Percentiles rank a stretch among this genome's conserved stretches.
Evolutionary conservation across 2,888 invertebrate genomes (phyloP).

Genomic region (Reticulitermes lucifugus): DNA sequence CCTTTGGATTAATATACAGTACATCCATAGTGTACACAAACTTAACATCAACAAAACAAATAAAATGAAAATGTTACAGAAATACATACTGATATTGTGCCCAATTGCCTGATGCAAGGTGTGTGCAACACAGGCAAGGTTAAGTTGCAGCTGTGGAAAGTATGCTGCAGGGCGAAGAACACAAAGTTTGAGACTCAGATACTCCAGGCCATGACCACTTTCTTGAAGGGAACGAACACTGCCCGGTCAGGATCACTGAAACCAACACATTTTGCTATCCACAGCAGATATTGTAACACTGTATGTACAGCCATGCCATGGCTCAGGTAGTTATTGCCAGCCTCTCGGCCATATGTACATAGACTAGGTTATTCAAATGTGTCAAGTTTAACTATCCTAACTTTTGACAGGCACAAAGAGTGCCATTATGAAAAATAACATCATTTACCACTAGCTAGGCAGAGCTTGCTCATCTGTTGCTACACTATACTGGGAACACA

Average conservation of each 20-base stretch:
- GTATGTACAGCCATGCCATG: too few species aligned
- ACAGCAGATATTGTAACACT: too few species aligned
- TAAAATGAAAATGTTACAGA: not conserved
- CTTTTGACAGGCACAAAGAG: too few species aligned
- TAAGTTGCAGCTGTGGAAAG: not conserved
- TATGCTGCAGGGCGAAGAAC: too few species aligned
- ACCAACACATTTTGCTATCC: slow-evolving; percentile 50
- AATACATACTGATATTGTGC: slow-evolving; percentile 1
- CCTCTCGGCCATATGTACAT: too few species aligned
- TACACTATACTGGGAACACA: too few species aligned
- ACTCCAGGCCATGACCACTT: slow-evolving; percentile 84
- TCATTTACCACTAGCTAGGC: too few species aligned
- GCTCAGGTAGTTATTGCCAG: too few species aligned
- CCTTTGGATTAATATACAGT: slow-evolving; percentile 13
- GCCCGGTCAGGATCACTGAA: slow-evolving; percentile 74
- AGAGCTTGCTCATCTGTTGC: too few species aligned
- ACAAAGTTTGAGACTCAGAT: slow-evolving; percentile 27
- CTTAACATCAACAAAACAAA: slow-evolving; percentile 16
- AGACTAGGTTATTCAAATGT: too few species aligned
- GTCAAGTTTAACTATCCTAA: too few species aligned
- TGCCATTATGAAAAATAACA: too few species aligned
- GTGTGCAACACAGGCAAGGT: not conserved
- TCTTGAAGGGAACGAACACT: slow-evolving; percentile 82
- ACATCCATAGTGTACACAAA: not conserved
- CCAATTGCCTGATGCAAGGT: not conserved